Evolutionary conservation across 2,797 vertebrate genomes (phyloP), one percentile per base, ranked within the genome.

Genomic region (Smutsia temminckii): DNA sequence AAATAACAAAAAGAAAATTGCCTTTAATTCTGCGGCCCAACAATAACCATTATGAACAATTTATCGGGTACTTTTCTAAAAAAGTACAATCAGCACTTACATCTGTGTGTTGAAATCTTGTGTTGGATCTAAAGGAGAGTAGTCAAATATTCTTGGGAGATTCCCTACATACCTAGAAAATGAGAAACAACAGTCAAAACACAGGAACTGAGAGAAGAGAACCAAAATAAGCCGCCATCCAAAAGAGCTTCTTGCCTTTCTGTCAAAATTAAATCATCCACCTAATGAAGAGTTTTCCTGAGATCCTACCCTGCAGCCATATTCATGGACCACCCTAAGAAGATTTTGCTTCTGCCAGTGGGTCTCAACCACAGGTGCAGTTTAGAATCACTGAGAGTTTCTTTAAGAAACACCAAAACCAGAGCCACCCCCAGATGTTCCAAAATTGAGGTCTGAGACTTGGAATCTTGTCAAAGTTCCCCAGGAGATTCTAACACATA

Each of bases 61-160:
- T 71, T 64, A 32, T 7, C 46, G 8, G 37, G 85, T 57, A 78
- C 14, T 57, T 89, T 64, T 59, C 46, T 53, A 80, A 75, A 59
- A 57, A 75, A 29, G 4, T 25, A 59, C 11, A 90, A 64, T 49
- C 59, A 6, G 77, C 81, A 98, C 99, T 99, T 99, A 99, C 99
- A 99, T 99, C 97, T 99, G 99, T 85, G 99, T 99, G 97, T 98
- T 99, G 96, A 99, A 99, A 98, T 99, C 99, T 97, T 99, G 99
- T 0, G 99, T 99, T 96, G 99, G 99, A 98, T 99, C 99, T 78
- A 99, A 99, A 18, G 99, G 99, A 27, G 99, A 99, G 96, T 99
- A 99, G 98, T 99, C 99, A 98, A 99, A 99, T 99, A 99, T 99
- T 98, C 99, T 99, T 97, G 99, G 99, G 96, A 99, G 99, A 97